Conservation (phyloP, 2,888 invertebrate species). For the Amorpha juglandis region DNA sequence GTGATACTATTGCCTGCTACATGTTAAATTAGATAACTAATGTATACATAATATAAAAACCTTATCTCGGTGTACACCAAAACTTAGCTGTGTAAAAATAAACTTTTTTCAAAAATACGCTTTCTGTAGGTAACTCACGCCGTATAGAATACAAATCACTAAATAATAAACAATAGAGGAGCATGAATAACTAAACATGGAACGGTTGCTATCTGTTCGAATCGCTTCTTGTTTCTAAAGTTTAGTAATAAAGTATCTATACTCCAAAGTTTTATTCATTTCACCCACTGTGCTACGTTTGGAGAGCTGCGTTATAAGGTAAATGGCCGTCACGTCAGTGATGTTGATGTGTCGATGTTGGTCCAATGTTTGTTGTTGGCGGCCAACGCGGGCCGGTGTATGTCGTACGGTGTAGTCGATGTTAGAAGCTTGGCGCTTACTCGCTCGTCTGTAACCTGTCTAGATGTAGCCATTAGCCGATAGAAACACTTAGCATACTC, state of each 20-base stretch:
- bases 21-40: slow-evolving; percentile 63
- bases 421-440: slow-evolving; percentile 77
- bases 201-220: slow-evolving; percentile 47
- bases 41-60: slow-evolving; percentile 60
- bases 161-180: slow-evolving; percentile 55
- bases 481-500: slow-evolving; percentile 40
- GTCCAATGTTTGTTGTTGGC: slow-evolving; percentile 60
- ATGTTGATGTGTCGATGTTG: slow-evolving; percentile 67
- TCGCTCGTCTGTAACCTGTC: slow-evolving; percentile 50
- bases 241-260: slow-evolving; percentile 83
- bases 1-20: slow-evolving; percentile 73
- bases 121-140: slow-evolving; percentile 68
- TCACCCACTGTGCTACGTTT: slow-evolving; percentile 75
- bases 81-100: slow-evolving; percentile 55
- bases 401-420: slow-evolving; percentile 75
- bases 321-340: slow-evolving; percentile 60
- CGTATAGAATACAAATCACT: slow-evolving; percentile 57
- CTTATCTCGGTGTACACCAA: slow-evolving; percentile 73
- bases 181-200: slow-evolving; percentile 63
- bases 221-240: slow-evolving; percentile 74
- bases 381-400: slow-evolving; percentile 55
- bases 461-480: slow-evolving; percentile 38
- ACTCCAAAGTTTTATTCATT: slow-evolving; percentile 83
- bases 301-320: slow-evolving; percentile 79
- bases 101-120: slow-evolving; percentile 47